Evolutionary conservation across 1,140 invertebrate genomes (phyloP).

Genomic region (Eriosoma lanigerum): DNA sequence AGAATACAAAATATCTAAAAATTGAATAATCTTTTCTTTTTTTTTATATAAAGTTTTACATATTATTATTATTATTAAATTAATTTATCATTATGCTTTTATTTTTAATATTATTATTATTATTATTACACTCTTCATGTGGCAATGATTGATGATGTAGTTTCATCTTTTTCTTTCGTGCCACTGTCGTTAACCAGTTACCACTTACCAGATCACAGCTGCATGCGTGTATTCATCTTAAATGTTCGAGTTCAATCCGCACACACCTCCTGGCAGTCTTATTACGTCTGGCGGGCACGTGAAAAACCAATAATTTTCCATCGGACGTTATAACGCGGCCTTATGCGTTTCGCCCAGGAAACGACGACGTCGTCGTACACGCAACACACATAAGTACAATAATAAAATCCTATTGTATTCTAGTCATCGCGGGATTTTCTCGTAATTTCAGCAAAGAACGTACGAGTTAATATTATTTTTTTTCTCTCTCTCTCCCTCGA

Average conservation of each 20-base stretch:
- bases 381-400: background rate
- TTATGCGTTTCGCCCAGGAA: background rate
- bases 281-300: background rate
- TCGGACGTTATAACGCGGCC: background rate
- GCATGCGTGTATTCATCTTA: background rate
- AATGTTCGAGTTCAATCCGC: too few species aligned
- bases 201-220: background rate
- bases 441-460: background rate
- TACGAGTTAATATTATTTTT: too few species aligned
- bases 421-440: background rate
- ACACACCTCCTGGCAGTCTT: background rate
- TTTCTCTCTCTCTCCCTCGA: too few species aligned
- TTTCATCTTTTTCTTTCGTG: too few species aligned
- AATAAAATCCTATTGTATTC: background rate
- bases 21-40: background rate
- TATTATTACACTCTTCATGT: slow-evolving; percentile 11
- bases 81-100: too few species aligned
- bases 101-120: background rate
- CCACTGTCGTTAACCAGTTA: background rate
- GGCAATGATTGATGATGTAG: slow-evolving; percentile 9
- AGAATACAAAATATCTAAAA: background rate
- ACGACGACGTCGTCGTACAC: background rate
- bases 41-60: too few species aligned
- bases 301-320: background rate
- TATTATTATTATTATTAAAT: too few species aligned